These are phyloP conservation scores for Nomada ferruginata DNA, from an alignment of 2,888 invertebrate genomes.

Conservation along the genomic window DNA sequence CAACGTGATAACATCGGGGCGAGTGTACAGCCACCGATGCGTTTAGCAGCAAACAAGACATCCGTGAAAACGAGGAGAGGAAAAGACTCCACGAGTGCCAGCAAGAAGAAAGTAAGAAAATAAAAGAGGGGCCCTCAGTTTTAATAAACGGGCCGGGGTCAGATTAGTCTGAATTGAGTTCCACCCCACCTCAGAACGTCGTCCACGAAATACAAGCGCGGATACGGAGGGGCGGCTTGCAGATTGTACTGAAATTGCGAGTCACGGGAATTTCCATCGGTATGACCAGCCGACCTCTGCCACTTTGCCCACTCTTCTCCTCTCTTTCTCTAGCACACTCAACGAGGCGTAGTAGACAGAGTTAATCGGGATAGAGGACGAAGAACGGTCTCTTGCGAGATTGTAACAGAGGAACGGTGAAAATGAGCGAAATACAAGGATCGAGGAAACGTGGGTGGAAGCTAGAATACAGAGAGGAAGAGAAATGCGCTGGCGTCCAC, in stretches of 20 bases:
- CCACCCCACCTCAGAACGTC: conserved; percentile 45
- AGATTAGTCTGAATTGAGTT: conserved; percentile 78
- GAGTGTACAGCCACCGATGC: too few species aligned
- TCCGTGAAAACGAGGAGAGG: background rate
- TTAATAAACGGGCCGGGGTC: conserved; percentile 68
- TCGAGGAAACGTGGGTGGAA: background rate
- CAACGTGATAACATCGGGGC: too few species aligned
- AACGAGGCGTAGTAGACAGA: background rate
- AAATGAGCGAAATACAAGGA: conserved; percentile 16
- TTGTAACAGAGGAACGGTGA: conserved; percentile 21
- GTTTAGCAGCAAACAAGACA: conserved; percentile 1
- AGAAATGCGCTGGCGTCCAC: conserved; percentile 56
- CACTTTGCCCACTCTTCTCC: conserved; percentile 33
- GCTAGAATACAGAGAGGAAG: background rate
- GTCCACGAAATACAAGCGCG: conserved; percentile 24
- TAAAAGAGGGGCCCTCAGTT: conserved; percentile 64
- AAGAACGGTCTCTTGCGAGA: conserved; percentile 3
- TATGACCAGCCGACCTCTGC: conserved; percentile 69
- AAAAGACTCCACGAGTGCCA: background rate
- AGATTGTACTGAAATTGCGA: conserved; percentile 75
- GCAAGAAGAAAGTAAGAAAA: background rate
- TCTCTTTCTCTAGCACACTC: conserved; percentile 2
- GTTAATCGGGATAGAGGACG: background rate
- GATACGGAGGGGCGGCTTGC: conserved; percentile 63
- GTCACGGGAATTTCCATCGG: conserved; percentile 75